phyloP scores from a whole-genome alignment of 2,113 vertebrate species.

The Stigmatopora nigra region DNA sequence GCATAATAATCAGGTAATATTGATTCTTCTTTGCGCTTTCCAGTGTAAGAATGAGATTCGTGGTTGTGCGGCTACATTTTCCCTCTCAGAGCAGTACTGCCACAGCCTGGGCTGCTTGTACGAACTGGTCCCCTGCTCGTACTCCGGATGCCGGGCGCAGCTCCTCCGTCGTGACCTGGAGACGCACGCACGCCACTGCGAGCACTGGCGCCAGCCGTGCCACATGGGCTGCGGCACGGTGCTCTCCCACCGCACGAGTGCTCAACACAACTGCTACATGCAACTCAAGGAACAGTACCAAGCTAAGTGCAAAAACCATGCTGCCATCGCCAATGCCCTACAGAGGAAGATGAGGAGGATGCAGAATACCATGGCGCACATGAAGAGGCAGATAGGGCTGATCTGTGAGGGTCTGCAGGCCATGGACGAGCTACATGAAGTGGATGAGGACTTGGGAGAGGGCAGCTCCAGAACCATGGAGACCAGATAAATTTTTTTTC shows the following conservation, averaged over 20 bases:
- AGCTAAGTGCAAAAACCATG: constrained; percentile 55
- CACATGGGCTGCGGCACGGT: constrained; percentile 70
- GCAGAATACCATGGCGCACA: constrained; percentile 67
- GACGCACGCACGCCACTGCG: constrained; percentile 67
- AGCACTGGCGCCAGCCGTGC: constrained; percentile 63
- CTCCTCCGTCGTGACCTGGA: constrained; percentile 69
- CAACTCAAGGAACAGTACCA: constrained; percentile 68
- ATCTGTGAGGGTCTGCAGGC: constrained; percentile 69
- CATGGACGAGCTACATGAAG: constrained; percentile 60
- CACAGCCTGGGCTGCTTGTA: constrained; percentile 71
- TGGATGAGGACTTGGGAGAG: constrained; percentile 48
- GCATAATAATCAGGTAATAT: background rate
- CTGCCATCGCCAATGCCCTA: constrained; percentile 52
- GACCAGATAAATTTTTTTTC: constrained; percentile 34
- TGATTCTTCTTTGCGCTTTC: background rate
- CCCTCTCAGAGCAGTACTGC: constrained; percentile 67
- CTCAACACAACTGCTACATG: constrained; percentile 73
- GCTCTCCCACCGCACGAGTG: constrained; percentile 57
- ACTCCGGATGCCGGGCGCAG: constrained; percentile 68
- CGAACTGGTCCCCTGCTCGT: constrained; percentile 67
- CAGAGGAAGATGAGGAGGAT: constrained; percentile 69
- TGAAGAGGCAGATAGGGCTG: constrained; percentile 67
- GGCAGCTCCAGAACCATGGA: constrained; percentile 37
- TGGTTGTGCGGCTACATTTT: constrained; percentile 70
- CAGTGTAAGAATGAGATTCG: constrained; percentile 76